Conservation (phyloP, 2,797 vertebrate genomes). For the Ambastaia sidthimunki region DNA sequence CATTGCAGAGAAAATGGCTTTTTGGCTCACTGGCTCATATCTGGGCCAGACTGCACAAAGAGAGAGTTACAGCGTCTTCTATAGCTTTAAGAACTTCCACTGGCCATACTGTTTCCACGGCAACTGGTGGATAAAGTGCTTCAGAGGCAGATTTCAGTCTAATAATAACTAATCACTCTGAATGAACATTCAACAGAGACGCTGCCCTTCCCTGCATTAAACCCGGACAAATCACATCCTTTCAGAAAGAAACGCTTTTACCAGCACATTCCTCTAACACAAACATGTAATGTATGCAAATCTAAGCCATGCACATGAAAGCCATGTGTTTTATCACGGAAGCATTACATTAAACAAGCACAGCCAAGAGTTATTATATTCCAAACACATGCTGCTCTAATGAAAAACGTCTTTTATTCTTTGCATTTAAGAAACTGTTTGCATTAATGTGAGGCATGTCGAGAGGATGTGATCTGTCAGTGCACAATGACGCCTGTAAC, state of each 20-base stretch:
- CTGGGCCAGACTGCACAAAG: slow-evolving; percentile 65
- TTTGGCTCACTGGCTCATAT: slow-evolving; percentile 48
- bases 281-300: slow-evolving; percentile 55
- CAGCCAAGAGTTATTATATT: neutral
- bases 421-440: slow-evolving; percentile 49
- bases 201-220: slow-evolving; percentile 62
- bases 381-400: neutral
- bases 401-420: slow-evolving; percentile 30
- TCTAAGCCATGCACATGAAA: slow-evolving; percentile 51
- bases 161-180: slow-evolving; percentile 90
- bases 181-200: slow-evolving; percentile 78
- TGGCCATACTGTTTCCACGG: slow-evolving; percentile 89
- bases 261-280: slow-evolving; percentile 20
- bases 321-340: neutral
- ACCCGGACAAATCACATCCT: slow-evolving; percentile 52
- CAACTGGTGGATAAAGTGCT: slow-evolving; percentile 89
- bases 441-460: slow-evolving; percentile 70
- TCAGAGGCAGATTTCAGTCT: slow-evolving; percentile 84
- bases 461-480: slow-evolving; percentile 75
- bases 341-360: neutral
- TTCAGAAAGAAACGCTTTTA: too few relatives aligned
- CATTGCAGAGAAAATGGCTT: slow-evolving; percentile 16
- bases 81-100: slow-evolving; percentile 82
- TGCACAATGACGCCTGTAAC: slow-evolving; percentile 78
- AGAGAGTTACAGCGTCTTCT: slow-evolving; percentile 61